Evolutionary conservation across 2,888 invertebrate species (phyloP), one percentile per base, ranked within the genome.

Genomic region (Sarcophaga rosellei): DNA sequence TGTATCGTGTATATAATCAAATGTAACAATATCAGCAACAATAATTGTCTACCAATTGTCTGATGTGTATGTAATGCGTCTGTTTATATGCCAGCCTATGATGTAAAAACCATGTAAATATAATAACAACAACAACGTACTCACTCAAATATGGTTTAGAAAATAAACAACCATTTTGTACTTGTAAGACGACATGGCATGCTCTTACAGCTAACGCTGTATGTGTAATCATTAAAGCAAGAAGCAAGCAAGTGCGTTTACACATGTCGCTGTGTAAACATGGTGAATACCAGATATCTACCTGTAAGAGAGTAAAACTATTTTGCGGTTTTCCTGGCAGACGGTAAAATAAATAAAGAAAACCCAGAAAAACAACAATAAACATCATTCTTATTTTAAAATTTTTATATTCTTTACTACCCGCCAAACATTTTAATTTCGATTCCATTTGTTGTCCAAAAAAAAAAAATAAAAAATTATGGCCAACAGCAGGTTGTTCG

Each of bases 311-410:
- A 15, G 5, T 61, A 12, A 69, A 57, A 61, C 74, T 70, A 76
- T n/a, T 77, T 82, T 82, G 82, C 61, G 82, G 82, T 82, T 82
- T 82, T 77, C 6, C 47, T 65, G 25, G 47, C 76, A 65, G 65
- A 20, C 62, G 21, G 59, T 35, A 20, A 74, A 69, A 62, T n/a
- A 75, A 76, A 69, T 44, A 21, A 44, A 35, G 44, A 5, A 12
- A 12, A 23, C 10, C 35, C 35, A 35, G 35, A 6, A 6, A 35
- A 35, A 35, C 35, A 35, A 35, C 35, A 35, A 35, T 3, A 35
- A 35, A 35, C 6, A 35, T n/a, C 35, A 35, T 35, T 35, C 6
- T 1, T 25, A 1, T 6, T 6, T 25, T 44, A 53, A 11, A n/a
- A 65, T 65, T 35, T 62, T n/a, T 45, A 15, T 25, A n/a, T 21